These are phyloP conservation scores for Tuta absoluta DNA, from an alignment of 2,888 invertebrate species.

Conservation along the genomic window DNA sequence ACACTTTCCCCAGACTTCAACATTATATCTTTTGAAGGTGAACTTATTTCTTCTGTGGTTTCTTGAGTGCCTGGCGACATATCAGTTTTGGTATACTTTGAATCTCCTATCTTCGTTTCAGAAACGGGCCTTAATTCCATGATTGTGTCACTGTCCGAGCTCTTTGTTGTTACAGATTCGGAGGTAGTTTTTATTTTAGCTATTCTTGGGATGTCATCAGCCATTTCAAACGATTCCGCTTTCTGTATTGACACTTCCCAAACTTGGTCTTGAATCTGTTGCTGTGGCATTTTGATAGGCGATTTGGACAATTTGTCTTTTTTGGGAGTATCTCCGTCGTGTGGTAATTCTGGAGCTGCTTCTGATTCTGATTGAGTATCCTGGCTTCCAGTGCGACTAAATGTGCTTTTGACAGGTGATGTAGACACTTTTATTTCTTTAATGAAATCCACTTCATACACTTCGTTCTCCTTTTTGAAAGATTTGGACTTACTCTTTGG, in stretches of 20 bases:
- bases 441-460: conserved; percentile 77
- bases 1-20: conserved; percentile 77
- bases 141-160: conserved; percentile 53
- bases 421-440: conserved; percentile 79
- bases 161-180: conserved; percentile 52
- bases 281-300: conserved; percentile 71
- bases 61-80: conserved; percentile 68
- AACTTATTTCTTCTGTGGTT: conserved; percentile 69
- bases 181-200: conserved; percentile 43
- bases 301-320: conserved; percentile 64
- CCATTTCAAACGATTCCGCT: conserved; percentile 64
- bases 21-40: conserved; percentile 74
- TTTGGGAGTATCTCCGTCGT: conserved; percentile 70
- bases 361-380: conserved; percentile 81
- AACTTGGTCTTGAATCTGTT: conserved; percentile 72
- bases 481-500: conserved; percentile 75
- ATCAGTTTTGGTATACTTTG: conserved; percentile 63
- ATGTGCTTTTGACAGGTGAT: conserved; percentile 74
- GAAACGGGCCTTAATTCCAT: conserved; percentile 55
- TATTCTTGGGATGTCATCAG: conserved; percentile 55
- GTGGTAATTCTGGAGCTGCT: conserved; percentile 75
- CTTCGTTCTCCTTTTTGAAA: conserved; percentile 75
- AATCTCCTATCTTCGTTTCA: conserved; percentile 54
- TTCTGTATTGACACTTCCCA: conserved; percentile 73
- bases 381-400: conserved; percentile 79